Evolutionary conservation across 2,888 invertebrate genomes (phyloP), one percentile per base, ranked within the genome.

Genomic region (Chrysolina oricalcia): DNA sequence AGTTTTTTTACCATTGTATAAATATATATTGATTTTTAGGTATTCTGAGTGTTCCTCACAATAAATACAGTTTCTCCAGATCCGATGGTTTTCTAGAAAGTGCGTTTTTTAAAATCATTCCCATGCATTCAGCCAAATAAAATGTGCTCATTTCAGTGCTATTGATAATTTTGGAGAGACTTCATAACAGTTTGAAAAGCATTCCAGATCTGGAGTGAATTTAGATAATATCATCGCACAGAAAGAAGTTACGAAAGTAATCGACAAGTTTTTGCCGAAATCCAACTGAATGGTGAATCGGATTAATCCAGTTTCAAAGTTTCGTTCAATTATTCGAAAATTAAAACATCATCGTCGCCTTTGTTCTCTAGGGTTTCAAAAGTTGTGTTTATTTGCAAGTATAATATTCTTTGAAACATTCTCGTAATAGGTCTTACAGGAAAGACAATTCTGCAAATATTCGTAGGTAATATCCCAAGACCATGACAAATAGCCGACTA

Each of bases 331-430:
- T 74, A 70, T 70, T 69, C 68, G 50, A 50, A 72, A 76, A 76
- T 74, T 76, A 73, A 66, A 72, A 64, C 72, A 73, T 71, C 50
- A 75, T 73, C 64, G 62, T 70, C 74, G 64, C 56, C 65, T 59
- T 74, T 48, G 64, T 46, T 74, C 71, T 65, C 74, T 23, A 43
- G 76, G 69, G 76, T 65, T 69, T 73, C 72, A 70, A 71, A 73
- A 67, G 59, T 74, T 76, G 67, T 66, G 74, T 72, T 73, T 71
- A 76, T 74, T 76, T 71, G 72, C 76, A 76, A 76, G 73, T 76
- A 76, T 72, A 76, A 76, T 74, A 62, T 69, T 43, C 66, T 53
- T 59, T 53, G 53, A 53, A 21, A 21, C 19, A 53, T 21, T 53
- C 53, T 11, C 17, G 19, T 53, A 11, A 19, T 53, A 10, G 53